A percentile compares a stretch with the other conserved stretches of the same genome.
These are phyloP conservation scores for Sipha maydis DNA, from an alignment of 2,888 invertebrate genomes.

Conservation along the genomic window DNA sequence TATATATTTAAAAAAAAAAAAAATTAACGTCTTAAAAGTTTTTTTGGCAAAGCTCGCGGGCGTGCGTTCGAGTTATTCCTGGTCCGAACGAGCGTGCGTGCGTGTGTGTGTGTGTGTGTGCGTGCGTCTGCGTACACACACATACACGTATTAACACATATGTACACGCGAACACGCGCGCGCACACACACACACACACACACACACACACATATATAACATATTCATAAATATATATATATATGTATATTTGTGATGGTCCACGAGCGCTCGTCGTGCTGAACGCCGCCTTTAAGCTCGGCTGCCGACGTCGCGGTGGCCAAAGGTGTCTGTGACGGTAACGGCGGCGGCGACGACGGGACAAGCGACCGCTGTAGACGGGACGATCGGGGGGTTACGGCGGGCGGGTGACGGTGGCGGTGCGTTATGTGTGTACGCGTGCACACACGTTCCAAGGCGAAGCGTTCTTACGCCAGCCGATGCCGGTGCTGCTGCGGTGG, in stretches of 20 bases:
- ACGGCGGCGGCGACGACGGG: neutral
- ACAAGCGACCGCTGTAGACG: neutral
- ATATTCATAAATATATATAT: neutral
- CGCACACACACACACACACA: neutral
- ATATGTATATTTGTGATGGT: neutral
- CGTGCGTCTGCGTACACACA: neutral
- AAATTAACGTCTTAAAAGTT: constrained; percentile 1
- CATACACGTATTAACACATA: too few relatives aligned
- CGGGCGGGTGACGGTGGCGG: neutral
- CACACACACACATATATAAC: too few relatives aligned
- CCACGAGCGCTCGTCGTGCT: constrained; percentile 14
- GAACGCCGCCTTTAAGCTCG: neutral
- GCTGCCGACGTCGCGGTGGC: constrained; percentile 15
- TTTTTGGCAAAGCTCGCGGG: constrained; percentile 3
- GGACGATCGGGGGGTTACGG: neutral
- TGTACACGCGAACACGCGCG: too few relatives aligned
- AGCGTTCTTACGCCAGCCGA: neutral
- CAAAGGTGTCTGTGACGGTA: constrained; percentile 25
- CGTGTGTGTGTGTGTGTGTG: neutral
- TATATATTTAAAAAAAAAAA: neutral
- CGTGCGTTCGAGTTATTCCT: constrained; percentile 15
- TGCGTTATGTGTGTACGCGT: neutral
- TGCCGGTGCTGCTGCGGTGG: constrained; percentile 50
- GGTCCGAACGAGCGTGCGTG: constrained; percentile 9
- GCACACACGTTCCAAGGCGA: constrained; percentile 49